Base-by-base conservation (phyloP, 2,797 vertebrate species). In the Myiotriccus ornatus region DNA sequence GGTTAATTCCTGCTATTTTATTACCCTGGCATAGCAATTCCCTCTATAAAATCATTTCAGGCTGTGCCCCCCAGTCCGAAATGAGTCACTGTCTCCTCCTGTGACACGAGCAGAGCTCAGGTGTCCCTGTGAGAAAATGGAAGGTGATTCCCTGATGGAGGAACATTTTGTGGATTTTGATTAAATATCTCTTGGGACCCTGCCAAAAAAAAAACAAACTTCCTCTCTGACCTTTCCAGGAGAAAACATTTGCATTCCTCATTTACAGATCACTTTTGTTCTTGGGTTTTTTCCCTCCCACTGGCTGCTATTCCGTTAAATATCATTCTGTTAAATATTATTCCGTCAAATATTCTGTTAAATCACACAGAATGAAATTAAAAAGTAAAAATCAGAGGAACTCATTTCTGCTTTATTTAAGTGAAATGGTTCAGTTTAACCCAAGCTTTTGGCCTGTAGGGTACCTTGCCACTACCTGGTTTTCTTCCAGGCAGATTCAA, bases 151-250 rank as follows among this genome's bases (percentile, higher is more conserved):
- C 63, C 0, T 93, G 87, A 87, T 53, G 64, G 86, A 52, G 44
- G 64, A 87, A 94, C 21, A 60, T 91, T 95, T 47, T 91, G 52
- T 74, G 37, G 43, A 44, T 77, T 95, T 93, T 85, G 47, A 91
- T 87, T 85, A 89, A 96, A 70, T 60, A 46, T 39, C 81, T 87
- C 82, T 89, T 35, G 49, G 64, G 64, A 93, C 90, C 62, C 20
- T 11, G 35, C 1, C 46, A 28, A 83, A 80, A 6, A 62, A 81
- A 87, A 79, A 57, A 24, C 24, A 57, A 96, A 92, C 70, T 91
- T 92, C 76, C 49, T 91, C 64, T 67, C 64, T 94, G 94, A 94
- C 87, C 91, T 96, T 96, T 96, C 64, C 49, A 70, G 84, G 37
- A 74, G 37, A 89, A 77, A 95, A 85, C 49, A 74, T 91, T 93